These are phyloP conservation scores for Furnarius figulus DNA, from an alignment of 2,113 vertebrate genomes.

Conservation along the genomic window DNA sequence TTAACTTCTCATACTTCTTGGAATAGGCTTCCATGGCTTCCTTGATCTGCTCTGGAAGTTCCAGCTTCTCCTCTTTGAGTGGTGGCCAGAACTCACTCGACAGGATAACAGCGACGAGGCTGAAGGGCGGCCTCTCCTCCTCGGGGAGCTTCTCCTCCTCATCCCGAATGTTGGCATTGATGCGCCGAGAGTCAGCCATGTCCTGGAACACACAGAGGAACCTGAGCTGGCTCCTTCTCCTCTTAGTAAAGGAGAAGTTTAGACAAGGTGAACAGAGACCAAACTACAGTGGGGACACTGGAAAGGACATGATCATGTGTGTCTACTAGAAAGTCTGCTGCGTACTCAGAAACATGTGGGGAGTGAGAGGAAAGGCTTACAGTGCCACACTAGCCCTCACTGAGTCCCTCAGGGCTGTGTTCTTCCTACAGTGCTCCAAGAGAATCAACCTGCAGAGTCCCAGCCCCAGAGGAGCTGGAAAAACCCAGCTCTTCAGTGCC, in stretches of 20 bases:
- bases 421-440: not conserved
- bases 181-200: slow-evolving; percentile 93
- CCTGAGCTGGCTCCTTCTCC: not conserved
- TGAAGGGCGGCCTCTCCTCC: slow-evolving; percentile 83
- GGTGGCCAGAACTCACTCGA: slow-evolving; percentile 98
- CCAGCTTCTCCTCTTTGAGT: slow-evolving; percentile 96
- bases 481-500: not conserved
- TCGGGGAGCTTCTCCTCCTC: slow-evolving; percentile 86
- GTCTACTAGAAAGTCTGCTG: not conserved
- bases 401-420: not conserved
- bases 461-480: not conserved
- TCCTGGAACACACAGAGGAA: slow-evolving; percentile 74
- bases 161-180: slow-evolving; percentile 92
- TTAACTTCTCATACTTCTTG: slow-evolving; percentile 94
- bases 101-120: slow-evolving; percentile 88
- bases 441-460: not conserved
- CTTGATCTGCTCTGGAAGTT: slow-evolving; percentile 85
- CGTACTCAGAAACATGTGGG: not conserved
- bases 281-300: not conserved
- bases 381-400: not conserved
- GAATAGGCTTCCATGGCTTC: slow-evolving; percentile 92
- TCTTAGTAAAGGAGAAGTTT: not conserved
- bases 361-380: not conserved
- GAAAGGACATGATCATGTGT: rapidly evolving
- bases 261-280: rapidly evolving